A percentile compares a stretch with the other conserved stretches of the same genome.
Conservation (phyloP, 2,888 invertebrate genomes). For the Tetramorium bicarinatum region DNA sequence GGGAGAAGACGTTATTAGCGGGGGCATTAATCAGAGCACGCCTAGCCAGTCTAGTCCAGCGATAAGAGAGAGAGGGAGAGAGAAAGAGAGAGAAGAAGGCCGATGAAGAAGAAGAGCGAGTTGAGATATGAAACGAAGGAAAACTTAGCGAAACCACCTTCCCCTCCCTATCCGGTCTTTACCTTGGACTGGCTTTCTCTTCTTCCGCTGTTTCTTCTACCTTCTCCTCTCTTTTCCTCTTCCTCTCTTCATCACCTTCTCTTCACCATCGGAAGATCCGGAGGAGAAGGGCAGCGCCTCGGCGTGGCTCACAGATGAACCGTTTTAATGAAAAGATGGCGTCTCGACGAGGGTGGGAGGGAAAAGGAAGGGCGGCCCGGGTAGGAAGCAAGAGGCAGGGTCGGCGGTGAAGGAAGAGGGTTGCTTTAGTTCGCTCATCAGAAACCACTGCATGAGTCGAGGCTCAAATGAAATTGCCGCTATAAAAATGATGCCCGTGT, state of each 20-base stretch:
- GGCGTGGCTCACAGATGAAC: constrained; percentile 80
- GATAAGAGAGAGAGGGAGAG: constrained; percentile 23
- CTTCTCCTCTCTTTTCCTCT: constrained; percentile 28
- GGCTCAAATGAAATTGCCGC: constrained; percentile 85
- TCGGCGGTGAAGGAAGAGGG: constrained; percentile 45
- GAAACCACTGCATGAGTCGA: constrained; percentile 85
- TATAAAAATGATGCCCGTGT: constrained; percentile 85
- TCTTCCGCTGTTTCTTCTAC: constrained; percentile 63
- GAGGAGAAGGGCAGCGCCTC: constrained; percentile 76
- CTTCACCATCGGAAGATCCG: constrained; percentile 54
- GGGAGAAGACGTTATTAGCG: constrained; percentile 85
- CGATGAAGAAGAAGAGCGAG: constrained; percentile 56
- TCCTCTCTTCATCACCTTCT: constrained; percentile 46
- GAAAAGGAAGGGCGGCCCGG: constrained; percentile 46
- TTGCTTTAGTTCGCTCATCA: constrained; percentile 81
- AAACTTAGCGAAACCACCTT: constrained; percentile 70
- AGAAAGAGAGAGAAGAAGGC: constrained; percentile 32
- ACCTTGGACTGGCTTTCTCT: constrained; percentile 66
- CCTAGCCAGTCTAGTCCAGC: constrained; percentile 66
- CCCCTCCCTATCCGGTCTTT: constrained; percentile 47
- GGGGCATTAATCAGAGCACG: constrained; percentile 84
- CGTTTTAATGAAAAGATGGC: constrained; percentile 86
- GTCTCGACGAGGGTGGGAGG: constrained; percentile 60
- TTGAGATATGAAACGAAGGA: constrained; percentile 76
- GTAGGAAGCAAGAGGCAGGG: constrained; percentile 26